phyloP scores from a whole-genome alignment of 2,113 vertebrate species.

The Agapornis roseicollis region DNA sequence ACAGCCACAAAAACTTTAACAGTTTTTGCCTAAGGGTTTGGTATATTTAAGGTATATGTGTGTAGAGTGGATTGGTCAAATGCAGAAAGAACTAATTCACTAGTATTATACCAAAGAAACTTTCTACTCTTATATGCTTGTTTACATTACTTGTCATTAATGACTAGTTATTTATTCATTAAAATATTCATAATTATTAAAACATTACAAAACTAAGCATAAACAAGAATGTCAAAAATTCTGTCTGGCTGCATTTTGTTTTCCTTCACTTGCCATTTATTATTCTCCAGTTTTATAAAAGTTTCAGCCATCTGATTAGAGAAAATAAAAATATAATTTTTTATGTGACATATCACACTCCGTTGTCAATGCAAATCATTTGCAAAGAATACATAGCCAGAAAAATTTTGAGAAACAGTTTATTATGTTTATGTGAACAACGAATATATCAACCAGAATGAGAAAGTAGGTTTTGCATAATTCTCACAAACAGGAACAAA shows the following conservation, averaged over 20 bases:
- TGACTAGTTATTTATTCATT: neutral
- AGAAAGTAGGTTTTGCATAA: neutral
- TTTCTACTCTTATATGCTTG: neutral
- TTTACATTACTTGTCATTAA: neutral
- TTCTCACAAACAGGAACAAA: neutral
- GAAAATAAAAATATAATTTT: neutral
- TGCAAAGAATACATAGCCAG: neutral
- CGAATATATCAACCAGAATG: neutral
- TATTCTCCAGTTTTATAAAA: neutral
- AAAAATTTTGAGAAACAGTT: slow-evolving; percentile 1
- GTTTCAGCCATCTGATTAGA: neutral
- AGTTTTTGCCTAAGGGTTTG: neutral
- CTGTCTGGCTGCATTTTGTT: neutral
- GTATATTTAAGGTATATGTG: neutral
- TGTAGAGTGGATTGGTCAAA: neutral
- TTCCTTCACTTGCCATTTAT: neutral
- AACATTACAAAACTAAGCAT: neutral
- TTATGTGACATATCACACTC: neutral
- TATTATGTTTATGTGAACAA: neutral
- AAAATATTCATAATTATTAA: neutral
- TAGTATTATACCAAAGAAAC: neutral
- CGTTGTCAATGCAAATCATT: neutral
- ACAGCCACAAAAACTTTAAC: neutral
- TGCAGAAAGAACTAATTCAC: neutral
- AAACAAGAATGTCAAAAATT: neutral